Percentiles rank a stretch among this genome's conserved stretches.
Conservation (phyloP, 2,888 invertebrate species). For the Masnerella sp. region DNA sequence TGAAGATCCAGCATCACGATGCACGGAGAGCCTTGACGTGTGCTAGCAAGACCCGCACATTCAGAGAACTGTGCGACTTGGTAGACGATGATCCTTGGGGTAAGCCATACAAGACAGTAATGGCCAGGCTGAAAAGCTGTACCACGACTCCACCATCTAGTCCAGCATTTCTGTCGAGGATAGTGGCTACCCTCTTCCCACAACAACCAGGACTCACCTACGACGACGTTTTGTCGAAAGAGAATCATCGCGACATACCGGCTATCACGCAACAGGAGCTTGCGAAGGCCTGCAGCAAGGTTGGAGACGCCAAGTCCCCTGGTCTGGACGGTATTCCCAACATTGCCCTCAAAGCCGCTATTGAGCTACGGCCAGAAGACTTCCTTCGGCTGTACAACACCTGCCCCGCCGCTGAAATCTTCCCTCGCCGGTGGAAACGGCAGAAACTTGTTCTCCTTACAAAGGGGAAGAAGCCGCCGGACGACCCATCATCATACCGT, state of each 20-base stretch:
- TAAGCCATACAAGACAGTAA: not conserved
- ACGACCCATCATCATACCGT: constrained; percentile 43
- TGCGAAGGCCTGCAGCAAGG: constrained; percentile 6
- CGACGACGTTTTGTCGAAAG: not conserved
- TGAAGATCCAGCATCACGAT: not conserved
- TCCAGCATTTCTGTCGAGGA: not conserved
- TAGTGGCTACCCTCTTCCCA: constrained; percentile 1
- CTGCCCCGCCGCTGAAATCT: constrained; percentile 39
- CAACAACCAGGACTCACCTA: not conserved
- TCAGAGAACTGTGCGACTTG: constrained; percentile 2
- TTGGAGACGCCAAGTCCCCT: too few relatives aligned
- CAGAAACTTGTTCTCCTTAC: constrained; percentile 39
- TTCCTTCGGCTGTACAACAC: constrained; percentile 35
- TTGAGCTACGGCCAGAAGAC: constrained; percentile 36
- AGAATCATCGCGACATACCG: not conserved
- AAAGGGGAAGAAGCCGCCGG: constrained; percentile 33
- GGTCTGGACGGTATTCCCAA: too few relatives aligned
- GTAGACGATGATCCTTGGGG: constrained; percentile 10
- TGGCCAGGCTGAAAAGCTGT: not conserved
- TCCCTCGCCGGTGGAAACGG: constrained; percentile 27
- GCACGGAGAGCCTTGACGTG: not conserved
- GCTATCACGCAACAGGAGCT: constrained; percentile 1
- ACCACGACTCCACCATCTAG: too few relatives aligned
- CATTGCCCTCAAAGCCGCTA: constrained; percentile 43
- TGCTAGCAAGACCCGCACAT: constrained; percentile 4